Evolutionary conservation across 2,797 vertebrate species (phyloP).

Genomic region (Lates japonicus): DNA sequence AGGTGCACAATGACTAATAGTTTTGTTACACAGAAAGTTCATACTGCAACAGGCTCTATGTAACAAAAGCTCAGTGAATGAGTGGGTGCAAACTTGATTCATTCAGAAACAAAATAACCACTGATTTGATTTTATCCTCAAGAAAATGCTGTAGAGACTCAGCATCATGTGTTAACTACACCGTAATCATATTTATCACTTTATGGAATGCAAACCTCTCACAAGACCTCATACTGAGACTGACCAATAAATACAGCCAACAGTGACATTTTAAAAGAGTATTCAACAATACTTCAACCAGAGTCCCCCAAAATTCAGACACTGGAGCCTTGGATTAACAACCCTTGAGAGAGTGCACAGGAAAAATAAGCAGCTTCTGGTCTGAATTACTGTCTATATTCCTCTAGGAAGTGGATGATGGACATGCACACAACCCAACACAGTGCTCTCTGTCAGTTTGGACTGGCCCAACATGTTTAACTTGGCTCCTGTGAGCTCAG

Average conservation of each 20-base stretch:
- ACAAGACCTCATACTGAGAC: constrained; percentile 36
- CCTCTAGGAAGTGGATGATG: constrained; percentile 77
- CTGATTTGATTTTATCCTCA: constrained; percentile 14
- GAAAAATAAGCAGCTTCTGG: constrained; percentile 76
- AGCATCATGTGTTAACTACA: constrained; percentile 24
- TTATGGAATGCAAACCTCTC: constrained; percentile 43
- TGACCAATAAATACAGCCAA: constrained; percentile 59
- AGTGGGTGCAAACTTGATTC: constrained; percentile 32
- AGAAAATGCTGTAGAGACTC: constrained; percentile 24
- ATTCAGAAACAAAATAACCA: constrained; percentile 32
- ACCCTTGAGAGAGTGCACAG: constrained; percentile 57
- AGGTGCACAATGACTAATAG: constrained; percentile 39
- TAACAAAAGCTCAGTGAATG: constrained; percentile 27
- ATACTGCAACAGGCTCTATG: constrained; percentile 21
- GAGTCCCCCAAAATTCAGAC: constrained; percentile 55
- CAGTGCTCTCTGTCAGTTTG: constrained; percentile 79
- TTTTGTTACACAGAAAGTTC: constrained; percentile 11
- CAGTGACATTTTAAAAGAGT: constrained; percentile 54
- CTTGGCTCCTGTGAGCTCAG: constrained; percentile 73
- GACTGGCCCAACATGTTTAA: constrained; percentile 76
- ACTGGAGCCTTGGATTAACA: constrained; percentile 70
- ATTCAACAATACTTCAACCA: constrained; percentile 56
- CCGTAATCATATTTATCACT: constrained; percentile 53
- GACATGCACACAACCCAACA: constrained; percentile 77
- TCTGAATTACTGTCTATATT: constrained; percentile 83